These are phyloP conservation scores for Mesopsocus fuscifrons DNA, from an alignment of 2,888 invertebrate species.

Conservation along the genomic window DNA sequence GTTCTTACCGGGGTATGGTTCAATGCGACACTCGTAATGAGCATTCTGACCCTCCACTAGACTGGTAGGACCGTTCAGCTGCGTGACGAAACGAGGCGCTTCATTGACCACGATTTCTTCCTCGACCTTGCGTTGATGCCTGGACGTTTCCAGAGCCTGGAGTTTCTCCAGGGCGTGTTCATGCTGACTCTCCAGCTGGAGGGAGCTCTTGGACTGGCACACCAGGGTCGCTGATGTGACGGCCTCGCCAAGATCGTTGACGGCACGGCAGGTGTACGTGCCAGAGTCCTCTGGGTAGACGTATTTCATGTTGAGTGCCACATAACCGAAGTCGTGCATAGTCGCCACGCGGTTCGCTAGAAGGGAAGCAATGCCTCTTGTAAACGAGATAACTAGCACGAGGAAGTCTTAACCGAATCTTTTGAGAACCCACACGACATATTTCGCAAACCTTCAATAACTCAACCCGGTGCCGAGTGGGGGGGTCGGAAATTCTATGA, in stretches of 20 bases:
- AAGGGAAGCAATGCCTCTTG: too few species aligned
- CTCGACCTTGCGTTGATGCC: constrained; percentile 54
- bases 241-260: constrained; percentile 85
- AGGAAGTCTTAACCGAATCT: too few species aligned
- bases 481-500: too few species aligned
- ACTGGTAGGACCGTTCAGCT: constrained; percentile 67
- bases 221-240: constrained; percentile 82
- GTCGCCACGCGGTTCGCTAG: constrained; percentile 76
- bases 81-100: constrained; percentile 68
- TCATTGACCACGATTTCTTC: constrained; percentile 62
- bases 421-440: too few species aligned
- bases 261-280: constrained; percentile 85
- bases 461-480: too few species aligned
- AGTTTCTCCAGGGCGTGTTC: constrained; percentile 76
- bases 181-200: constrained; percentile 75
- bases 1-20: constrained; percentile 54
- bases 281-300: constrained; percentile 92
- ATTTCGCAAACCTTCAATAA: too few species aligned
- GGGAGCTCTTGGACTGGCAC: constrained; percentile 73
- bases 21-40: constrained; percentile 83
- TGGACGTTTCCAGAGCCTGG: constrained; percentile 64
- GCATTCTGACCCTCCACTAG: constrained; percentile 77
- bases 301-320: constrained; percentile 85
- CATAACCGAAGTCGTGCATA: constrained; percentile 96
- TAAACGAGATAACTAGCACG: too few species aligned